phyloP scores from a whole-genome alignment of 2,888 invertebrate genomes.

The Melanargia galathea region DNA sequence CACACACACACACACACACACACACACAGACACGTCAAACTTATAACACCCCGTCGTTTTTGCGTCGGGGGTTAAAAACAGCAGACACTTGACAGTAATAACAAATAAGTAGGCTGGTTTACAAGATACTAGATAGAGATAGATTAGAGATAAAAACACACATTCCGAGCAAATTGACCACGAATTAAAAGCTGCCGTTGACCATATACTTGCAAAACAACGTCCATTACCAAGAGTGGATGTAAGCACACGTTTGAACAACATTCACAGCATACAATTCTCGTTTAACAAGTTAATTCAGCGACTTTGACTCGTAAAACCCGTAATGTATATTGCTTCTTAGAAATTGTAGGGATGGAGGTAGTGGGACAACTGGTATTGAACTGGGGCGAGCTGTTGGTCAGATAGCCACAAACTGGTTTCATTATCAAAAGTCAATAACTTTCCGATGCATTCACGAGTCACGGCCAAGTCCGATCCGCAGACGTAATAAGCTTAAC shows the following conservation, averaged over 20 bases:
- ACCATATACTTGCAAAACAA: conserved; percentile 54
- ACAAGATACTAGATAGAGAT: background rate
- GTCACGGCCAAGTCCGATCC: conserved; percentile 73
- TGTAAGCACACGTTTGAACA: background rate
- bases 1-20: no score
- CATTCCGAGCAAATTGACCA: conserved; percentile 28
- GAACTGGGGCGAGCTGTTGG: conserved; percentile 77
- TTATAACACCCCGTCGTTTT: no score
- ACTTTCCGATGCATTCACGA: conserved; percentile 79
- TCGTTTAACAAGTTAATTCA: conserved; percentile 35
- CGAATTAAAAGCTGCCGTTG: conserved; percentile 52
- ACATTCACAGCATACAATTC: conserved; percentile 53
- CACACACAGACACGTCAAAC: no score
- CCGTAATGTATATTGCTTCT: conserved; percentile 55
- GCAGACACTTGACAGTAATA: background rate
- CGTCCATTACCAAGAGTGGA: conserved; percentile 43
- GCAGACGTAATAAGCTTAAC: conserved; percentile 61
- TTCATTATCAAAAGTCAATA: conserved; percentile 83
- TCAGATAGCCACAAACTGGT: conserved; percentile 77
- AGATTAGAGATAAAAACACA: conserved; percentile 24
- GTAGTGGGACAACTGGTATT: conserved; percentile 65
- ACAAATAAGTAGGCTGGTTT: background rate
- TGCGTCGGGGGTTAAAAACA: background rate
- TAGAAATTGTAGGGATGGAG: conserved; percentile 47
- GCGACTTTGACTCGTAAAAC: conserved; percentile 43